Evolutionary conservation across 2,797 vertebrate species (phyloP), one percentile per base, ranked within the genome.

Genomic region (Staurois parvus): DNA sequence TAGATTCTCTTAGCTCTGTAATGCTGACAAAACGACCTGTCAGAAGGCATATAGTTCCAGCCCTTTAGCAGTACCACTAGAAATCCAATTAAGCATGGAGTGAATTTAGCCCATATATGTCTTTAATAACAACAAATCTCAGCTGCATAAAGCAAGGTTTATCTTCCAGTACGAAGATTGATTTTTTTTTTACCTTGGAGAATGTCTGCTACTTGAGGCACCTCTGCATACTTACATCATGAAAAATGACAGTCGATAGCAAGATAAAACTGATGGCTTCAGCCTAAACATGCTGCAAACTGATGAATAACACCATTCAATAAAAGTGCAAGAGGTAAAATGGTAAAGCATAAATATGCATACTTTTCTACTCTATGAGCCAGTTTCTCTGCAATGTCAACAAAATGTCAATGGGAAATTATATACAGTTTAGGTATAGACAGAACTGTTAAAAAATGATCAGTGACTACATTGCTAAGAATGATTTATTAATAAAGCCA

Each of bases 61-160:
- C 76, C 85, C 59, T 45, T 79, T 83, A 87, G 76, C 76, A 42
- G 21, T 84, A 42, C 45, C 32, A 37, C 62, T 19, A 79, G 62
- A 84, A 87, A 87, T 87, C 81, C 70, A 83, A 87, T 79, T 87
- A 75, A 30, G 52, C 52, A 70, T 79, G 15, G 76, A 78, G 67
- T 45, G 70, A 83, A 83, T 30, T 83, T 75, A 74, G 81, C 52
- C 81, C 69, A 83, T 83, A 75, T 84, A 70, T 79, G 62, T 68
- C 80, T 83, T 79, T 84, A 83, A 79, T 83, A 79, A 56, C 76
- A 74, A 79, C 69, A 83, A 62, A 87, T 84, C 76, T 81, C 70
- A 67, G 42, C 5, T 29, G 81, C 32, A 79, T 40, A 66, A 40
- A 48, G 42, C 28, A 70, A 79, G 81, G n/a, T 70, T 86, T 66